A percentile compares a stretch with the other conserved stretches of the same genome.
Evolutionary conservation across 1,140 invertebrate genomes (phyloP).

Genomic region (Aphidius ervi): DNA sequence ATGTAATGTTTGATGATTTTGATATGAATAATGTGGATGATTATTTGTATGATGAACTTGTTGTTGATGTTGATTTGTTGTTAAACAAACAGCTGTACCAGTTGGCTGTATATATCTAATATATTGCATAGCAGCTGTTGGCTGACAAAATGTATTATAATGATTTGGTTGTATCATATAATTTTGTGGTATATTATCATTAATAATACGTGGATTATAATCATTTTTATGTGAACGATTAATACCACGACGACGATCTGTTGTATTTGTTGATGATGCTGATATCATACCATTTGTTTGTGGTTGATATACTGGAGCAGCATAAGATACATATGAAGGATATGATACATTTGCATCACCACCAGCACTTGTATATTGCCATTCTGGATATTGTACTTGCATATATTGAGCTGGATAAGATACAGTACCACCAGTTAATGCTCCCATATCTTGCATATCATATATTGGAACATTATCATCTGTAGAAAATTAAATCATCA

Average conservation of each 20-base stretch:
- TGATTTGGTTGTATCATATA: conserved; percentile 36
- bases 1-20: conserved; percentile 30
- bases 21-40: conserved; percentile 26
- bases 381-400: conserved; percentile 33
- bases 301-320: conserved; percentile 26
- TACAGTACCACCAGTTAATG: conserved; percentile 14
- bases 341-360: conserved; percentile 31
- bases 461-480: conserved; percentile 23
- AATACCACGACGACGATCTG: conserved; percentile 31
- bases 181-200: conserved; percentile 35
- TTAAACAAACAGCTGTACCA: conserved; percentile 31
- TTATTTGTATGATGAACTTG: conserved; percentile 32
- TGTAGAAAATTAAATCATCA: conserved; percentile 6
- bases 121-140: conserved; percentile 1
- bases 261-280: conserved; percentile 25
- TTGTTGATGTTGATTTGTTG: conserved; percentile 24
- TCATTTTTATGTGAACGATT: conserved; percentile 26
- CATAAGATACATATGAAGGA: conserved; percentile 22
- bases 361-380: conserved; percentile 23
- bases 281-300: conserved; percentile 28
- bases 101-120: conserved; percentile 31
- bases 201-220: conserved; percentile 34
- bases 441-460: conserved; percentile 13
- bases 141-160: conserved; percentile 27
- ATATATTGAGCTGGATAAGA: conserved; percentile 18